Evolutionary conservation across 2,797 vertebrate genomes (phyloP), one percentile per base, ranked within the genome.

Genomic region (Gymnopithys bicolor): DNA sequence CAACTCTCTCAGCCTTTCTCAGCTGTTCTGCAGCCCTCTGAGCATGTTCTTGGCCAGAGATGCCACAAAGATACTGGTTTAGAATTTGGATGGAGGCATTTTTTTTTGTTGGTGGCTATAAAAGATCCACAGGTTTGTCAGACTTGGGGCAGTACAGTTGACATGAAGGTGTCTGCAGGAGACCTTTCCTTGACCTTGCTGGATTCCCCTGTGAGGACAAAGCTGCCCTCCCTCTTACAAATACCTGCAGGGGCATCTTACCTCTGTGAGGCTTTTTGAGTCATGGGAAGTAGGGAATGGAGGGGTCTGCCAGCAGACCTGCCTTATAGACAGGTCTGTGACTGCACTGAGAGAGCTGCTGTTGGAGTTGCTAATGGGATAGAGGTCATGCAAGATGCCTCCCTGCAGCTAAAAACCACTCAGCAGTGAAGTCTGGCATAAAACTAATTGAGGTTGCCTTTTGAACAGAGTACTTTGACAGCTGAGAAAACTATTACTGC

Each of bases 331-430:
- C 24, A 3, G 49, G n/a, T 60, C 60, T 71, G 2, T 43, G 12
- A 49, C 63, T 3, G 35, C 64, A 1, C 64, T 30, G 49, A 37
- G 46, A 37, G 41, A 25, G 66, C 81, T 68, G 76, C 66, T 21
- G 5, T 52, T 66, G 64, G 64, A 60, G 82, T 55, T 93, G 83
- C 60, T 90, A 11, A 67, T 88, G 68, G 85, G n/a, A 13, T 52
- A 15, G 69, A 79, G 51, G 56, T 70, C 52, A 6, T 28, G 37
- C 12, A 4, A 53, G 46, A 52, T 74, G 49, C 58, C 48, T 93
- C 80, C 49, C 69, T 71, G 87, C 60, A 63, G 33, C 62, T 74
- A 5, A 59, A 92, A 86, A 66, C 62, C 62, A 56, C 62, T 77
- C 58, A 68, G 53, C 53, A 45, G 66, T 32, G 48, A 81, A 71